Conservation (phyloP, 1,140 invertebrate species). For the Aphis craccivora region DNA sequence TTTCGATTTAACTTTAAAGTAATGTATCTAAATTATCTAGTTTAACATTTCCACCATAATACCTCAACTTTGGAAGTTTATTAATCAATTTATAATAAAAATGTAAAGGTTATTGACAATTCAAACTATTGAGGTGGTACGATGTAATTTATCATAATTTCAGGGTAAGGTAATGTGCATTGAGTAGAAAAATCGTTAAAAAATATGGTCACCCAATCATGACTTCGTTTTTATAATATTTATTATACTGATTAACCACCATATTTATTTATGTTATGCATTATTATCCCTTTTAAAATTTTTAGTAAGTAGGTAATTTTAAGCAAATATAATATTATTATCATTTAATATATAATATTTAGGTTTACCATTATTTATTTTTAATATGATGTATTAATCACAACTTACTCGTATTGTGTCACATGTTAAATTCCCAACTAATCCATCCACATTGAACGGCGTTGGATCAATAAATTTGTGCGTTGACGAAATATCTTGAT, state of each 20-base stretch:
- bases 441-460: background rate
- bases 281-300: background rate
- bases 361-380: background rate
- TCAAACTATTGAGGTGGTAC: background rate
- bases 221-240: background rate
- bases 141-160: background rate
- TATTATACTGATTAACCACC: background rate
- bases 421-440: conserved; percentile 48
- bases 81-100: background rate
- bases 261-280: background rate
- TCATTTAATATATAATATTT: background rate
- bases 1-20: background rate
- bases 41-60: background rate
- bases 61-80: background rate
- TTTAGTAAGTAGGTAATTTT: background rate
- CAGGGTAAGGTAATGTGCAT: background rate
- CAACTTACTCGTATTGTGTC: background rate
- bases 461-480: background rate
- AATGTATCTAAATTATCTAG: background rate
- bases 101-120: background rate
- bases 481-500: background rate
- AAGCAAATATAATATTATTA: background rate
- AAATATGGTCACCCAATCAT: background rate
- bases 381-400: background rate
- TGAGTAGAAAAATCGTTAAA: background rate